These are phyloP conservation scores for Polydrusus cervinus DNA, from an alignment of 2,888 invertebrate genomes.

Conservation along the genomic window DNA sequence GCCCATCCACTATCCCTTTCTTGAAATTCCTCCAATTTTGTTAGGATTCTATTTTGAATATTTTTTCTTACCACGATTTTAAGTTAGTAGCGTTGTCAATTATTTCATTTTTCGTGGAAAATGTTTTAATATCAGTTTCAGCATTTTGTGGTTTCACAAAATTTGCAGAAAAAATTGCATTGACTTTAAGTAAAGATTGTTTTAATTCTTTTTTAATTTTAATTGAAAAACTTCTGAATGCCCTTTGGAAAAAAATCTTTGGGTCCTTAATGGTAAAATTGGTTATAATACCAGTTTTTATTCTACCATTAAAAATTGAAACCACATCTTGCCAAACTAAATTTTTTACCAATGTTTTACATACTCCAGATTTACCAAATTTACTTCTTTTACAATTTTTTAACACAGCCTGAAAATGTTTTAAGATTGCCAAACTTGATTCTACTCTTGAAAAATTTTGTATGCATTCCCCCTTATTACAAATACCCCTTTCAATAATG, in stretches of 20 bases:
- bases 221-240: constrained; percentile 18
- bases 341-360: not conserved
- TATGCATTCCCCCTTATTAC: not conserved
- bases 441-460: constrained; percentile 4
- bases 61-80: constrained; percentile 3
- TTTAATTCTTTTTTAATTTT: constrained; percentile 30
- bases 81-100: constrained; percentile 14
- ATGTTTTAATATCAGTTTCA: constrained; percentile 34
- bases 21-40: constrained; percentile 23
- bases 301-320: constrained; percentile 30
- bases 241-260: constrained; percentile 24
- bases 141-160: constrained; percentile 35
- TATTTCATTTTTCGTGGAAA: constrained; percentile 27
- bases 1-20: constrained; percentile 36
- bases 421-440: constrained; percentile 1
- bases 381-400: not conserved
- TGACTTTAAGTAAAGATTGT: constrained; percentile 30
- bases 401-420: constrained; percentile 3
- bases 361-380: not conserved
- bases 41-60: constrained; percentile 28
- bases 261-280: constrained; percentile 32
- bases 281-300: constrained; percentile 27
- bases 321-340: constrained; percentile 30
- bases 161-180: constrained; percentile 26
- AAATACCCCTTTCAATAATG: not conserved